Evolutionary conservation across 2,797 vertebrate genomes (phyloP), one percentile per base, ranked within the genome.

Genomic region (Peromyscus aztecus): DNA sequence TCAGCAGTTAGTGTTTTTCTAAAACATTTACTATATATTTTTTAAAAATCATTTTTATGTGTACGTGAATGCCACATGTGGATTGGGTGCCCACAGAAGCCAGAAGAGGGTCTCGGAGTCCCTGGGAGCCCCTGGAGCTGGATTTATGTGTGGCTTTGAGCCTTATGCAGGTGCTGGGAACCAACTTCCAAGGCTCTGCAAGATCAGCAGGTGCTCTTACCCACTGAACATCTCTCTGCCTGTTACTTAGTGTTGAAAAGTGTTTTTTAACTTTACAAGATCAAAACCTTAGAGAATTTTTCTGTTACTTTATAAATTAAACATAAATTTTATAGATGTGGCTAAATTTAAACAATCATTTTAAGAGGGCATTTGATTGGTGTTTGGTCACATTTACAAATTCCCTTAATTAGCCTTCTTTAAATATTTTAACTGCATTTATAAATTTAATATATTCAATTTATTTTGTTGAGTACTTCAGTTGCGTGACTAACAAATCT

Each of bases 361-460:
- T 94, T 59, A 85, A 95, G 69, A 61, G 46, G 61, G 7, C 46
- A 81, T 95, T 91, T 94, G 89, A 96, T 93, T 91, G 95, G 84
- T 91, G 13, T 93, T 84, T 90, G 76, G 71, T 97, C 90, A 91
- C 59, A 96, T 94, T 95, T 89, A 67, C 55, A 91, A 92, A 96
- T 96, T 77, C 94, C 71, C 61, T 94, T 96, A 96, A 90, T 94
- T 95, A 89, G 80, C 40, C 31, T 77, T 90, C 78, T 95, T 97
- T 85, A 95, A 92, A 83, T 89, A 91, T 92, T 94, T 96, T 94
- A 95, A 87, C 55, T 87, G 73, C 43, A 95, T 92, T 94, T 89
- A 61, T 80, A 95, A 69, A 88, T 83, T 59, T 89, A 95, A 93
- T 89, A 65, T 89, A 83, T 86, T 89, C 67, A 57, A 88, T 90